Evolutionary conservation across 2,888 invertebrate species (phyloP).

Genomic region (Leptinotarsa rubiginosa): DNA sequence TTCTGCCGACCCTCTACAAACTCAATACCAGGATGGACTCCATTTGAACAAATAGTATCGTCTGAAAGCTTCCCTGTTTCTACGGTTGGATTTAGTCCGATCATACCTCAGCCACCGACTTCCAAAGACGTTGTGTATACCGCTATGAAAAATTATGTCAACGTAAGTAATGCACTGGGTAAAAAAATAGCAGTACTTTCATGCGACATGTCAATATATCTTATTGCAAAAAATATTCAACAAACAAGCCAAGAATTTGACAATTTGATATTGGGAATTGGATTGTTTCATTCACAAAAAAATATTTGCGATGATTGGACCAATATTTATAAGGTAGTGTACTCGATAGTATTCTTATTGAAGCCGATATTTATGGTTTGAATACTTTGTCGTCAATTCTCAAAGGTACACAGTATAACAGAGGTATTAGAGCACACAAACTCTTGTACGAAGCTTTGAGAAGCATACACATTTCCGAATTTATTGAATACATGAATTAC

Average conservation of each 20-base stretch:
- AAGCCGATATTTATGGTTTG: not conserved
- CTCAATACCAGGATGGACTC: conserved; percentile 10
- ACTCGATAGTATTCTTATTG: not conserved
- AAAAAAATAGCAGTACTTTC: not conserved
- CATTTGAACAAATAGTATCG: not conserved
- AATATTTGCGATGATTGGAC: no score
- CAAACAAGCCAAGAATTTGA: not conserved
- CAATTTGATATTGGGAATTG: not conserved
- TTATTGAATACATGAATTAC: no score
- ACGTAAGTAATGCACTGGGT: not conserved
- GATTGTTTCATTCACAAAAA: conserved; percentile 11
- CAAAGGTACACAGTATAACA: conserved; percentile 1
- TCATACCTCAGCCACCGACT: no score
- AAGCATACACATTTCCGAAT: not conserved
- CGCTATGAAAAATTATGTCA: no score
- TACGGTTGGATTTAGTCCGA: conserved; percentile 2
- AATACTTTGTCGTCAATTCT: conserved; percentile 1
- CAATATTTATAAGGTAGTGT: not conserved
- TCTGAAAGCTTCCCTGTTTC: not conserved
- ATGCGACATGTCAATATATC: not conserved
- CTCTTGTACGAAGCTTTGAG: not conserved
- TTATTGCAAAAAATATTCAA: not conserved
- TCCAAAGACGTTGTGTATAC: no score
- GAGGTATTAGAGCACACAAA: no score
- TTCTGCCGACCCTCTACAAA: no score